Evolutionary conservation across 2,797 vertebrate genomes (phyloP).

Genomic region (Lagorchestes hirsutus): DNA sequence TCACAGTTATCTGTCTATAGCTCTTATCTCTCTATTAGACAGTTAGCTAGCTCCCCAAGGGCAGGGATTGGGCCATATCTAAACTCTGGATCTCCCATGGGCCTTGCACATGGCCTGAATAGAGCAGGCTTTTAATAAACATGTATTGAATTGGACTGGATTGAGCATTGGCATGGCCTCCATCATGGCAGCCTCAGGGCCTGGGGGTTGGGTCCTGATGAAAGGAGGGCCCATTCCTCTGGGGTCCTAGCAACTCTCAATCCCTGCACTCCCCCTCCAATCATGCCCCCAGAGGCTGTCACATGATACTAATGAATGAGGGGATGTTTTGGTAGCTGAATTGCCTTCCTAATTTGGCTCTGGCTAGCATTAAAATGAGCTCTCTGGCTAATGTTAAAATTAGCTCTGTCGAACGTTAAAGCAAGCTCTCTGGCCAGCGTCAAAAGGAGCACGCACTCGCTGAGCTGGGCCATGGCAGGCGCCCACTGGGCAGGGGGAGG

Average conservation of each 20-base stretch:
- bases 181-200: not conserved
- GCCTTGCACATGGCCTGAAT: not conserved
- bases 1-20: not conserved
- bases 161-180: not conserved
- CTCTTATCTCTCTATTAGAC: not conserved
- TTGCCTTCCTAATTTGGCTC: conserved; percentile 26
- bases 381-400: not conserved
- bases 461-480: not conserved
- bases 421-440: not conserved
- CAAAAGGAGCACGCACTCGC: not conserved
- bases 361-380: conserved; percentile 2
- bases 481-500: not conserved
- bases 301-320: not conserved
- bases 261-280: not conserved
- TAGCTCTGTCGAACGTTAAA: conserved; percentile 3
- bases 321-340: not conserved
- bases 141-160: not conserved
- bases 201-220: not conserved
- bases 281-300: not conserved
- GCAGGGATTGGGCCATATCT: not conserved
- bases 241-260: not conserved
- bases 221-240: not conserved
- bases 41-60: not conserved
- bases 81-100: not conserved
- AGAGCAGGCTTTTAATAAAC: not conserved